A percentile compares a stretch with the other conserved stretches of the same genome.
Evolutionary conservation across 53 echinoderm and acorn worm genomes (phyloP).

Genomic region (Mesocentrotus franciscanus): DNA sequence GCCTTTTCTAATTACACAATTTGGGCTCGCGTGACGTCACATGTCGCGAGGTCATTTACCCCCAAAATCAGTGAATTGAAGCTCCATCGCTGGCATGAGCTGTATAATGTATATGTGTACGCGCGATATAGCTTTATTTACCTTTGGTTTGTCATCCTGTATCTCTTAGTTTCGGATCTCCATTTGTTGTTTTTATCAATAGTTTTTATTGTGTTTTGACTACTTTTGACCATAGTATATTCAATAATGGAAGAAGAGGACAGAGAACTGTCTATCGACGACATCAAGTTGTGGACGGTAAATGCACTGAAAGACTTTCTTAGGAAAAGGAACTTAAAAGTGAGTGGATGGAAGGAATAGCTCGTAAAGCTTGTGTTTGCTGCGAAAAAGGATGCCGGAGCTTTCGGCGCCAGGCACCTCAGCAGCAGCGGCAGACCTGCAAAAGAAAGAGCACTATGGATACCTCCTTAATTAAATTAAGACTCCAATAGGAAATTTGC

Average conservation of each 20-base stretch:
- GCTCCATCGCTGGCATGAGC: too few species aligned
- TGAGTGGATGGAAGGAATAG: slow-evolving; percentile 54
- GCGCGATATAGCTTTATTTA: too few species aligned
- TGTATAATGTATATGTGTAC: too few species aligned
- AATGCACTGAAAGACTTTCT: slow-evolving; percentile 55
- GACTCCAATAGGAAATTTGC: slow-evolving; percentile 51
- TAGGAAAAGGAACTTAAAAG: slow-evolving; percentile 55
- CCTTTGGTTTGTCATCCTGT: too few species aligned
- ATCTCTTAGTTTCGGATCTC: too few species aligned
- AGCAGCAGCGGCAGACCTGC: neutral
- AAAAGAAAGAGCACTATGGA: slow-evolving; percentile 38
- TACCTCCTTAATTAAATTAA: slow-evolving; percentile 56
- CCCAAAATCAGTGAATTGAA: neutral
- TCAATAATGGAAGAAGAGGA: slow-evolving; percentile 4
- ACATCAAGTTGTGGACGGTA: slow-evolving; percentile 61
- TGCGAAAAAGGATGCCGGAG: slow-evolving; percentile 63
- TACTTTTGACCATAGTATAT: too few species aligned
- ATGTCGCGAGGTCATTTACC: slow-evolving; percentile 11
- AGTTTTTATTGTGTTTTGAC: neutral
- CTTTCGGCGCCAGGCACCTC: slow-evolving; percentile 50
- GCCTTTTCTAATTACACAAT: slow-evolving; percentile 48
- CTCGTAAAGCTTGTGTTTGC: slow-evolving; percentile 60
- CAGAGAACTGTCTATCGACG: slow-evolving; percentile 43
- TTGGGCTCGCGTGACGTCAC: slow-evolving; percentile 43
- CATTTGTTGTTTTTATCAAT: neutral